Conservation (phyloP, 2,113 vertebrate genomes). For the Marcusenius ussheri region DNA sequence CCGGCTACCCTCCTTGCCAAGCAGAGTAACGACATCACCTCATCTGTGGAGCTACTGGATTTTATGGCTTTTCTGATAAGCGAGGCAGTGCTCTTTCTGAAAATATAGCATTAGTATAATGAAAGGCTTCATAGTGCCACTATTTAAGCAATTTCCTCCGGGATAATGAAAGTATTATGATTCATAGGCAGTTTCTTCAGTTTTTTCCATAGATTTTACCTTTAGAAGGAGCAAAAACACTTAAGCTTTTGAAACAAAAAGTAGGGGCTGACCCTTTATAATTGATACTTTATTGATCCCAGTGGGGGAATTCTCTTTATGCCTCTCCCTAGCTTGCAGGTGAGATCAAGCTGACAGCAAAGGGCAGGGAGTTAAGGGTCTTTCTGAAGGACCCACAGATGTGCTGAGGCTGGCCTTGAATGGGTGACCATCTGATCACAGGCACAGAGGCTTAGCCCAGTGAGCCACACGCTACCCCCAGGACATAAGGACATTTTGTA, state of each 20-base stretch:
- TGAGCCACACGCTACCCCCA: too few species aligned
- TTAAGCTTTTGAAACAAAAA: neutral
- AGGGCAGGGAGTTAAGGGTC: too few species aligned
- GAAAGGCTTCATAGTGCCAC: neutral
- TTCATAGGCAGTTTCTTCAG: neutral
- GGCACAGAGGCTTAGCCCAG: too few species aligned
- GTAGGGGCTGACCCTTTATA: too few species aligned
- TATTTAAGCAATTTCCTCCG: neutral
- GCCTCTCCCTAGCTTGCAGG: too few species aligned
- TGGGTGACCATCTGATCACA: too few species aligned
- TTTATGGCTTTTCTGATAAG: neutral
- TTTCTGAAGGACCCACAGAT: too few species aligned
- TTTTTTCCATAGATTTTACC: neutral
- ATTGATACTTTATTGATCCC: too few species aligned
- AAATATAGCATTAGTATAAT: neutral
- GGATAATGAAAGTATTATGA: neutral
- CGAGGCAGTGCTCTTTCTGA: neutral
- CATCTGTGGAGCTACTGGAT: neutral
- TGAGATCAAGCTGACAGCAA: too few species aligned
- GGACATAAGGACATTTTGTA: too few species aligned
- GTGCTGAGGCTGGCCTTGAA: too few species aligned
- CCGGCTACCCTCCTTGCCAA: neutral
- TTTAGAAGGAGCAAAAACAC: neutral
- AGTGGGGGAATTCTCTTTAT: too few species aligned
- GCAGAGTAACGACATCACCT: neutral